These are phyloP conservation scores for Neomonachus schauinslandi DNA, from an alignment of 2,113 vertebrate genomes.

Conservation along the genomic window DNA sequence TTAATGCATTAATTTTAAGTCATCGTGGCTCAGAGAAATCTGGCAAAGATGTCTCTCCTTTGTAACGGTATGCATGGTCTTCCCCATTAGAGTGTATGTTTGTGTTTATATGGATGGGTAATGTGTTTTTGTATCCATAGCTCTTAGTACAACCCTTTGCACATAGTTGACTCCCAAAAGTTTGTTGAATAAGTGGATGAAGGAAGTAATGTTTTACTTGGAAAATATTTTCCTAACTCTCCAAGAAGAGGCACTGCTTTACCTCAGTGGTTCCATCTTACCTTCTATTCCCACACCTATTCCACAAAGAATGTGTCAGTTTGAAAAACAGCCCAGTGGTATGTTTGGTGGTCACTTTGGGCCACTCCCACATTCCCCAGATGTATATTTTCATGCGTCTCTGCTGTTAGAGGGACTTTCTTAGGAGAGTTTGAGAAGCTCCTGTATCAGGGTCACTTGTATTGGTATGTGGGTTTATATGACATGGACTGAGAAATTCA, in stretches of 20 bases:
- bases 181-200: constrained; percentile 47
- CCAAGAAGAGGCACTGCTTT: constrained; percentile 40
- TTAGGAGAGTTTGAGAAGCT: constrained; percentile 3
- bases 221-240: constrained; percentile 34
- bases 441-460: background rate
- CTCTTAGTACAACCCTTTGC: background rate
- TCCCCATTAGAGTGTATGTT: background rate
- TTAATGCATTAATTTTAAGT: constrained; percentile 18
- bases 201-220: constrained; percentile 49
- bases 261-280: background rate
- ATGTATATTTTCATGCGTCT: background rate
- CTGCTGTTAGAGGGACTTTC: background rate
- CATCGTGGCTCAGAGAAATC: background rate
- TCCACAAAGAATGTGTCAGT: background rate
- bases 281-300: background rate
- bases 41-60: constrained; percentile 22
- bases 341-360: constrained; percentile 3
- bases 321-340: constrained; percentile 28
- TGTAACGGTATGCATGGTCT: background rate
- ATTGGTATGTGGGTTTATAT: background rate
- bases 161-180: constrained; percentile 18
- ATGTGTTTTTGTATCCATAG: background rate
- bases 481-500: constrained; percentile 14
- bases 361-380: background rate
- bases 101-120: background rate